phyloP scores from a whole-genome alignment of 2,797 vertebrate species.

The Melanotaenia boesemani region DNA sequence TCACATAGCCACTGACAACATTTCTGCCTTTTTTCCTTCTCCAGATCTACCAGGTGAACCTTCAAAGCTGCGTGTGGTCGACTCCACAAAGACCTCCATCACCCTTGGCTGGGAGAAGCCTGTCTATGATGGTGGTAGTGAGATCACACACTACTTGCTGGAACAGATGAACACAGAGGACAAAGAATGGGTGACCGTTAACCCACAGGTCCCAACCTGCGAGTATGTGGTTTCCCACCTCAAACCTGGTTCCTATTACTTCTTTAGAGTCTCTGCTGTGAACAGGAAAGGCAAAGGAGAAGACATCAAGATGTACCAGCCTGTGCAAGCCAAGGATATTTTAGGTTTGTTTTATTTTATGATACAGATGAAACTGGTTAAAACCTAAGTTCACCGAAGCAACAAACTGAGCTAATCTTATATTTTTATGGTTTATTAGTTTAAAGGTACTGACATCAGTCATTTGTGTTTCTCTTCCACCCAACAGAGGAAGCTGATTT shows the following conservation, averaged over 20 bases:
- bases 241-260: slow-evolving; percentile 92
- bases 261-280: slow-evolving; percentile 92
- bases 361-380: not conserved
- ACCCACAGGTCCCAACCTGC: slow-evolving; percentile 92
- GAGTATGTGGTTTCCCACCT: slow-evolving; percentile 95
- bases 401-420: not conserved
- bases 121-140: slow-evolving; percentile 95
- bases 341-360: slow-evolving; percentile 85
- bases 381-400: not conserved
- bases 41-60: slow-evolving; percentile 94
- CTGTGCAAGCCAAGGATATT: slow-evolving; percentile 96
- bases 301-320: slow-evolving; percentile 93
- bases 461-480: slow-evolving; percentile 19
- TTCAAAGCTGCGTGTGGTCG: slow-evolving; percentile 91
- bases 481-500: slow-evolving; percentile 96
- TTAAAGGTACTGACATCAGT: not conserved
- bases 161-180: slow-evolving; percentile 91
- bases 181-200: slow-evolving; percentile 91
- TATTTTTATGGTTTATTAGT: not conserved
- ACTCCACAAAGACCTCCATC: slow-evolving; percentile 96
- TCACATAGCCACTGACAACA: not conserved
- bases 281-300: slow-evolving; percentile 93
- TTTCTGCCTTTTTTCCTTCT: slow-evolving; percentile 47
- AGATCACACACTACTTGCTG: slow-evolving; percentile 90
- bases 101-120: slow-evolving; percentile 96